Conservation (phyloP, 2,797 vertebrate genomes). For the Chlorospingus semifuscus region DNA sequence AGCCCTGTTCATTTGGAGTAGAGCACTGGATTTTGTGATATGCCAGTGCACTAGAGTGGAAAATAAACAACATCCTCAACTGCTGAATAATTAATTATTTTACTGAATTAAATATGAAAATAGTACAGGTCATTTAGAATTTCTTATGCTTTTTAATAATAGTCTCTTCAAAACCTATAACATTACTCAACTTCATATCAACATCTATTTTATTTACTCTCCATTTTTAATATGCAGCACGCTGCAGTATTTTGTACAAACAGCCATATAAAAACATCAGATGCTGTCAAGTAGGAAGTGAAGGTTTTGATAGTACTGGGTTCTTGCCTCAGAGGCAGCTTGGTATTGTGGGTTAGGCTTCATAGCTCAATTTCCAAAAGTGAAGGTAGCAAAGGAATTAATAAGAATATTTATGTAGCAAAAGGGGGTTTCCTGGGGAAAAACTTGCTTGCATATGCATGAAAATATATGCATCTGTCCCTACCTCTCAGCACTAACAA, state of each 20-base stretch:
- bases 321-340: neutral
- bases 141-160: neutral
- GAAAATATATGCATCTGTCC: neutral
- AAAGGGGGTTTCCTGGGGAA: neutral
- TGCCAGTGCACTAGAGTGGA: neutral
- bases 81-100: constrained; percentile 46
- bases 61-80: neutral
- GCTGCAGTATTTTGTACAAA: neutral
- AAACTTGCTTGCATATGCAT: neutral
- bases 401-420: neutral
- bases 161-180: neutral
- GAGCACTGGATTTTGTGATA: neutral
- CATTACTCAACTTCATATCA: neutral
- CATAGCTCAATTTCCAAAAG: neutral
- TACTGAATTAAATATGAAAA: constrained; percentile 57
- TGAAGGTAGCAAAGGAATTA: neutral
- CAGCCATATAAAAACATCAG: neutral
- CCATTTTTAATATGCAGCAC: neutral
- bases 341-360: neutral
- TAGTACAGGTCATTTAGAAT: neutral
- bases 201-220: constrained; percentile 2
- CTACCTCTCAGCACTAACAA: neutral
- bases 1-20: neutral
- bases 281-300: neutral
- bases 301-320: neutral